Percentiles rank a stretch among this genome's conserved stretches.
These are phyloP conservation scores for Thryonomys swinderianus DNA, from an alignment of 2,113 vertebrate species.

Conservation along the genomic window DNA sequence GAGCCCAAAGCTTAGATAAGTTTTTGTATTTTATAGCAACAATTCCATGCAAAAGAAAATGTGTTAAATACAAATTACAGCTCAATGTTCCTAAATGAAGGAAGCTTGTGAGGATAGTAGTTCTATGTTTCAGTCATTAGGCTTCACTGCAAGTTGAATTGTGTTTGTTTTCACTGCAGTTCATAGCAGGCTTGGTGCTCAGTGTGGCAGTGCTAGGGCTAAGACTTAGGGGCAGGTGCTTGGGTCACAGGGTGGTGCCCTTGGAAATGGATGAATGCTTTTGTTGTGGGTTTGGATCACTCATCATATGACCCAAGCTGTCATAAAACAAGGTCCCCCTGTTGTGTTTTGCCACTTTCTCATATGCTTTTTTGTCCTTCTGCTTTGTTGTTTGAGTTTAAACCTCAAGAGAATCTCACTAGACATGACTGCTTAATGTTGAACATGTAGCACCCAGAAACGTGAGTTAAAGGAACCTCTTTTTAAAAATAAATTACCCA, in stretches of 20 bases:
- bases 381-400: background rate
- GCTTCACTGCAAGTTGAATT: background rate
- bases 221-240: background rate
- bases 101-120: background rate
- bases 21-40: background rate
- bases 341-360: background rate
- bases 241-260: too few relatives aligned
- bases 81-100: background rate
- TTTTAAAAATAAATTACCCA: background rate
- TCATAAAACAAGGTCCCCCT: background rate
- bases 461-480: background rate
- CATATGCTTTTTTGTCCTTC: too few relatives aligned
- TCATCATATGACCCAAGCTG: background rate
- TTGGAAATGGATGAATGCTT: background rate
- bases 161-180: background rate
- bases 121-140: background rate
- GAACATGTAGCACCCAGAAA: background rate
- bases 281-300: background rate
- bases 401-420: too few relatives aligned
- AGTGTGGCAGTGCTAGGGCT: fast-evolving
- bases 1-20: background rate
- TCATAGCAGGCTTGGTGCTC: too few relatives aligned
- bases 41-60: background rate
- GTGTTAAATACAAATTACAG: background rate
- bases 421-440: too few relatives aligned